Conservation (phyloP, 2,797 vertebrate genomes). For the Cirrhinus molitorella region DNA sequence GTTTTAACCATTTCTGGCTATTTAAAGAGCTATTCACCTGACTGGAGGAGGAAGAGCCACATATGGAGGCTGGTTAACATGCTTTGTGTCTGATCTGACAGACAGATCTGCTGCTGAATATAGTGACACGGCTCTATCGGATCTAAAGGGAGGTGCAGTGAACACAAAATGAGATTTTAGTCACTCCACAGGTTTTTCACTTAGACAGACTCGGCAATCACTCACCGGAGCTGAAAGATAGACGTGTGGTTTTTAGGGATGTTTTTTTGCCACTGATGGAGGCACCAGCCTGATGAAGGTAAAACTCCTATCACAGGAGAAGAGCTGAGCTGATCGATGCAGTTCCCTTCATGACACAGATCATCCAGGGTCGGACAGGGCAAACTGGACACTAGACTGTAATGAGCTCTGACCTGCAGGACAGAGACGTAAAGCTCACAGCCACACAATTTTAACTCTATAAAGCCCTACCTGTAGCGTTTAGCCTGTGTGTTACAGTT, state of each 20-base stretch:
- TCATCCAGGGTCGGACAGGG: slow-evolving; percentile 63
- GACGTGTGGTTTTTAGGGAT: slow-evolving; percentile 63
- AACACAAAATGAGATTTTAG: not conserved
- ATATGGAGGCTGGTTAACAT: slow-evolving; percentile 72
- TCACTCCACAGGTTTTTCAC: slow-evolving; percentile 53
- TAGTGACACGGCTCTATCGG: slow-evolving; percentile 60
- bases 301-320: slow-evolving; percentile 63
- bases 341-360: slow-evolving; percentile 67
- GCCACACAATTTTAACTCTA: not conserved
- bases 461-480: not conserved
- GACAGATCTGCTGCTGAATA: slow-evolving; percentile 65
- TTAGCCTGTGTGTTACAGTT: not conserved
- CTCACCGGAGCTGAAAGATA: slow-evolving; percentile 63
- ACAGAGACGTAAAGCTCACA: not conserved
- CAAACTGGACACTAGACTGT: slow-evolving; percentile 63
- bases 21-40: slow-evolving; percentile 62
- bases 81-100: slow-evolving; percentile 65
- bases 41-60: slow-evolving; percentile 76
- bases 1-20: no score
- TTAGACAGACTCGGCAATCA: not conserved
- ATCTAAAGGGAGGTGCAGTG: slow-evolving; percentile 48
- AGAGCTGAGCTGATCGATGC: slow-evolving; percentile 55
- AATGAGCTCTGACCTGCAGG: slow-evolving; percentile 73
- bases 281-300: slow-evolving; percentile 73
- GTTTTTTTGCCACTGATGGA: slow-evolving; percentile 75